Evolutionary conservation across 2,113 vertebrate species (phyloP).

Genomic region (Etia nguti): DNA sequence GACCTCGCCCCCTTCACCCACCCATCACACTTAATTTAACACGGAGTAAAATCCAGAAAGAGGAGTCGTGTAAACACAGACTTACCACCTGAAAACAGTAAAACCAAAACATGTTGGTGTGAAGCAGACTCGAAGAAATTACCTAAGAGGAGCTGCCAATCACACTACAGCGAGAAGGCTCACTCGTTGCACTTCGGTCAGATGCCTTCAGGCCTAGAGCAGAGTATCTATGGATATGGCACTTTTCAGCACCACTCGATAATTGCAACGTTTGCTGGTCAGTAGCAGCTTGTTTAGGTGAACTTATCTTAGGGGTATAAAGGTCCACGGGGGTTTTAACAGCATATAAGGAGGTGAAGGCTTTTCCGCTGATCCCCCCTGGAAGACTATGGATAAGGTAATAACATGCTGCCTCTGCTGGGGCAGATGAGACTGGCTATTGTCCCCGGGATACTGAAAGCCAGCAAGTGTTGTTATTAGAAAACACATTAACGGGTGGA

Average conservation of each 20-base stretch:
- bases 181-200: neutral
- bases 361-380: slow-evolving; percentile 40
- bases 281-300: slow-evolving; percentile 42
- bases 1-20: slow-evolving; percentile 3
- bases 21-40: slow-evolving; percentile 34
- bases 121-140: slow-evolving; percentile 33
- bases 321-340: slow-evolving; percentile 30
- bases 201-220: neutral
- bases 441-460: slow-evolving; percentile 13
- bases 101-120: slow-evolving; percentile 44
- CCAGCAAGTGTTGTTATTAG: slow-evolving; percentile 34
- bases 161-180: neutral
- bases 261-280: slow-evolving; percentile 3
- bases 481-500: slow-evolving; percentile 16
- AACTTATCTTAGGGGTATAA: slow-evolving; percentile 33
- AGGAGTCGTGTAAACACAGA: slow-evolving; percentile 37
- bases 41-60: neutral
- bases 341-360: slow-evolving; percentile 7
- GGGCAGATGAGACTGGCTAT: slow-evolving; percentile 60
- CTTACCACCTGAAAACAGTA: slow-evolving; percentile 32
- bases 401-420: slow-evolving; percentile 53
- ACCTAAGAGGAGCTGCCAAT: neutral
- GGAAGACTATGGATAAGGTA: slow-evolving; percentile 50
- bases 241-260: slow-evolving; percentile 29
- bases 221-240: neutral